Conservation (phyloP, 2,888 invertebrate genomes). For the Cerastis rubricosa region DNA sequence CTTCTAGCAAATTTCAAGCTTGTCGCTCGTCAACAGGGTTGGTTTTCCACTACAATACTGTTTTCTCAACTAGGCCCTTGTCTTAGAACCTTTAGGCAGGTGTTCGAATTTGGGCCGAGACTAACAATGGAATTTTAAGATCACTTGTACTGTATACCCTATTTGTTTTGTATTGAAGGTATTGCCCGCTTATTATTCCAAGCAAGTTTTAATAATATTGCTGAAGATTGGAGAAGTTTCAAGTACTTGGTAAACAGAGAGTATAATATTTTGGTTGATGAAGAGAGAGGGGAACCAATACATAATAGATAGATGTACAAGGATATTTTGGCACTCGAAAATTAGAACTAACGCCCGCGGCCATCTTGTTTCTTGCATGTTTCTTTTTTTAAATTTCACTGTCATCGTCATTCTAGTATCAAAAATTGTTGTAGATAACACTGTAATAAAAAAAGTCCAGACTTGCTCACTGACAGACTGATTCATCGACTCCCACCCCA, state of each 20-base stretch:
- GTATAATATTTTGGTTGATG: slow-evolving; percentile 6
- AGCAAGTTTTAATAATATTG: slow-evolving; percentile 19
- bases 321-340: not conserved
- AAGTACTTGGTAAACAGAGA: slow-evolving; percentile 4
- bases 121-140: slow-evolving; percentile 43
- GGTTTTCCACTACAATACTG: not conserved
- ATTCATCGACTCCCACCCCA: too few relatives aligned
- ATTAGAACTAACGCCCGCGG: not conserved
- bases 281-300: not conserved
- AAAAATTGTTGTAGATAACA: too few relatives aligned
- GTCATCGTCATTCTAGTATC: too few relatives aligned
- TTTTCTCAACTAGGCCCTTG: slow-evolving; percentile 36
- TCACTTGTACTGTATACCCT: slow-evolving; percentile 20
- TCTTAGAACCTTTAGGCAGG: slow-evolving; percentile 34
- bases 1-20: slow-evolving; percentile 4
- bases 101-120: slow-evolving; percentile 36
- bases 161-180: slow-evolving; percentile 19
- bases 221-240: slow-evolving; percentile 27
- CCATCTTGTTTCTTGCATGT: not conserved
- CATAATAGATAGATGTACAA: not conserved
- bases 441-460: too few relatives aligned
- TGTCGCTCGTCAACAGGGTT: not conserved
- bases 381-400: too few relatives aligned
- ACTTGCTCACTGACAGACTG: too few relatives aligned
- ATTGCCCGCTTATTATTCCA: slow-evolving; percentile 34